phyloP scores from a whole-genome alignment of 2,888 invertebrate genomes.

The Himalopsyche tibetana region DNA sequence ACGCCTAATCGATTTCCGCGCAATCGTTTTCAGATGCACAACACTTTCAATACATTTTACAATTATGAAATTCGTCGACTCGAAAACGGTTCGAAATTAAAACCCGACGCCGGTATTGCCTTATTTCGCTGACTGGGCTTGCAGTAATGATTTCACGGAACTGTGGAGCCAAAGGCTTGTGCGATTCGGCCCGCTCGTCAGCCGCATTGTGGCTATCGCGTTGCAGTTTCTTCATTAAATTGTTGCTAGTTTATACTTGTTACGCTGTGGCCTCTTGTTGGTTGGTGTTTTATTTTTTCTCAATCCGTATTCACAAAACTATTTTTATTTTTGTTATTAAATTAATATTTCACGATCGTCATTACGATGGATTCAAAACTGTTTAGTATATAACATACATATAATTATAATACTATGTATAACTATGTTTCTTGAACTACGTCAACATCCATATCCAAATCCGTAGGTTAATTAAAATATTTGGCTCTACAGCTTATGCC shows the following conservation, averaged over 20 bases:
- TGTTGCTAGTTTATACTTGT: not conserved
- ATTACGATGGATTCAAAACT: too few species aligned
- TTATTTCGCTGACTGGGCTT: not conserved
- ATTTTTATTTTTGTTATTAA: too few species aligned
- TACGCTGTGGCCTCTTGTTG: not conserved
- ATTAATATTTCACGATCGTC: too few species aligned
- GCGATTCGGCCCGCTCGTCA: conserved; percentile 22
- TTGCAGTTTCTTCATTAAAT: not conserved
- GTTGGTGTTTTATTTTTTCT: not conserved
- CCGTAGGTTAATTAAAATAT: too few species aligned
- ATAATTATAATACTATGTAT: too few species aligned
- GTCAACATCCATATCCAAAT: too few species aligned
- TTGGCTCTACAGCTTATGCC: too few species aligned
- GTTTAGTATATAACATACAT: too few species aligned
- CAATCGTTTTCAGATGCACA: conserved; percentile 21
- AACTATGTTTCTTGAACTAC: too few species aligned
- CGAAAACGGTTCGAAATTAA: not conserved
- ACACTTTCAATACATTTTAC: conserved; percentile 41
- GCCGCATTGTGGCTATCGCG: not conserved
- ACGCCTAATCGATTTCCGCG: conserved; percentile 36
- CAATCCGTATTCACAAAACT: not conserved
- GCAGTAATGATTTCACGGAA: conserved; percentile 27
- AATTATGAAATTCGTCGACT: conserved; percentile 4
- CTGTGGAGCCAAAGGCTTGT: not conserved
- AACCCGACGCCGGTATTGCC: not conserved